Evolutionary conservation across 2,113 vertebrate genomes (phyloP).

Genomic region (Oceanites oceanicus): DNA sequence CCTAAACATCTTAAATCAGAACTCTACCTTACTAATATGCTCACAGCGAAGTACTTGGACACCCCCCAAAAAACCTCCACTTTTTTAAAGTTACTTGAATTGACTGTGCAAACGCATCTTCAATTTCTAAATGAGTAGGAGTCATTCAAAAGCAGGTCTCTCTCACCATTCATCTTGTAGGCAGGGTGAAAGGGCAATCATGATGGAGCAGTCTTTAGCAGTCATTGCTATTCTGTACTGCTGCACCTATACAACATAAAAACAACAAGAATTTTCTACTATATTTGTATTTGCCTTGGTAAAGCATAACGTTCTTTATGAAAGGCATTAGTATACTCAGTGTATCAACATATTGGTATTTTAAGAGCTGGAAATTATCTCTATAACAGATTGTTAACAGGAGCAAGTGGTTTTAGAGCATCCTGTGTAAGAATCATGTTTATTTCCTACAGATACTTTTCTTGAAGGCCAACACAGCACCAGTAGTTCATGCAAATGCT

Average conservation of each 20-base stretch:
- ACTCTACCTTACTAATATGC: not conserved
- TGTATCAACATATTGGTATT: not conserved
- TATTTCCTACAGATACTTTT: not conserved
- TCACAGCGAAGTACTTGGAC: not conserved
- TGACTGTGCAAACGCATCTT: not conserved
- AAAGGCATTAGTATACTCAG: not conserved
- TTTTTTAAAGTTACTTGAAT: not conserved
- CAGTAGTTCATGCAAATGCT: not conserved
- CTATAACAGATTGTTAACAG: not conserved
- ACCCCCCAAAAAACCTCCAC: too few species aligned
- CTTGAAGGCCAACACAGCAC: not conserved
- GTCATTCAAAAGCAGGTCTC: not conserved
- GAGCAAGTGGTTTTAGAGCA: not conserved
- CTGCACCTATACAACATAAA: slow-evolving; percentile 79
- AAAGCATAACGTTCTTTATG: not conserved
- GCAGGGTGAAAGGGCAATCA: slow-evolving; percentile 89
- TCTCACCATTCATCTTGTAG: slow-evolving; percentile 85
- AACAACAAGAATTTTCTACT: not conserved
- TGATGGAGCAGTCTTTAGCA: slow-evolving; percentile 96
- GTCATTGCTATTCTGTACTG: slow-evolving; percentile 97
- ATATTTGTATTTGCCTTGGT: not conserved
- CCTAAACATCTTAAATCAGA: not conserved
- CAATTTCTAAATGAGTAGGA: not conserved
- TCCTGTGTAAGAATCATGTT: not conserved
- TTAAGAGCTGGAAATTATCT: not conserved